Evolutionary conservation across 2,797 vertebrate species (phyloP).

Genomic region (Pseudopleuronectes americanus): DNA sequence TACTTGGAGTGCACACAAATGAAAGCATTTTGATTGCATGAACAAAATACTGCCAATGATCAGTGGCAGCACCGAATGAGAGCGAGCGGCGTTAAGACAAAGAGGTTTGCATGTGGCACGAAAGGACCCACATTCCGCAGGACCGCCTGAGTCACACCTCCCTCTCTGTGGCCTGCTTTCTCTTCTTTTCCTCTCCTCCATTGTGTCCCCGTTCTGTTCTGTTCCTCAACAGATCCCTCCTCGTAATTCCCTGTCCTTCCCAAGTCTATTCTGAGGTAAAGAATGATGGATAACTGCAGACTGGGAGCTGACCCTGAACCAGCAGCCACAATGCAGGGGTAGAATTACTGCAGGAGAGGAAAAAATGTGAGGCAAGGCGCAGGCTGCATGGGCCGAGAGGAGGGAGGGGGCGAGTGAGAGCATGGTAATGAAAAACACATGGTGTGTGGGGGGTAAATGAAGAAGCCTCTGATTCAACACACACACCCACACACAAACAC

Average conservation of each 20-base stretch:
- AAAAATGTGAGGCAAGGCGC: constrained; percentile 25
- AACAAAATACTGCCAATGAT: constrained; percentile 7
- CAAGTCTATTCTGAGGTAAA: constrained; percentile 31
- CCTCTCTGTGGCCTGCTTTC: constrained; percentile 30
- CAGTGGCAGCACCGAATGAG: constrained; percentile 15
- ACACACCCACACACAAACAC: constrained; percentile 6
- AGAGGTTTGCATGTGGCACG: constrained; percentile 44
- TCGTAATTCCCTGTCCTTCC: constrained; percentile 9
- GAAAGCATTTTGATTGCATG: too few species aligned
- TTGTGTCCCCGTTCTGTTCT: constrained; percentile 31
- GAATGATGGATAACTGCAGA: constrained; percentile 42
- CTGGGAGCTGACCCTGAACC: constrained; percentile 35
- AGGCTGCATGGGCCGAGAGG: constrained; percentile 14
- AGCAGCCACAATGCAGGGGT: constrained; percentile 65
- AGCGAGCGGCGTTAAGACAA: constrained; percentile 37
- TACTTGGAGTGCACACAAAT: too few species aligned
- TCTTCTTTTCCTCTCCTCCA: constrained; percentile 34
- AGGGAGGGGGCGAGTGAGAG: constrained; percentile 15
- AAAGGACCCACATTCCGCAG: constrained; percentile 38
- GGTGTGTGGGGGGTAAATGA: constrained; percentile 49
- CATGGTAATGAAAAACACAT: constrained; percentile 75
- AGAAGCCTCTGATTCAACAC: constrained; percentile 31
- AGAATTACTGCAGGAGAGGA: constrained; percentile 73
- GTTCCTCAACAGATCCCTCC: constrained; percentile 6
- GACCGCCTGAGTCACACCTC: constrained; percentile 47